Evolutionary conservation across 2,797 vertebrate species (phyloP).

Genomic region (Pygocentrus nattereri): DNA sequence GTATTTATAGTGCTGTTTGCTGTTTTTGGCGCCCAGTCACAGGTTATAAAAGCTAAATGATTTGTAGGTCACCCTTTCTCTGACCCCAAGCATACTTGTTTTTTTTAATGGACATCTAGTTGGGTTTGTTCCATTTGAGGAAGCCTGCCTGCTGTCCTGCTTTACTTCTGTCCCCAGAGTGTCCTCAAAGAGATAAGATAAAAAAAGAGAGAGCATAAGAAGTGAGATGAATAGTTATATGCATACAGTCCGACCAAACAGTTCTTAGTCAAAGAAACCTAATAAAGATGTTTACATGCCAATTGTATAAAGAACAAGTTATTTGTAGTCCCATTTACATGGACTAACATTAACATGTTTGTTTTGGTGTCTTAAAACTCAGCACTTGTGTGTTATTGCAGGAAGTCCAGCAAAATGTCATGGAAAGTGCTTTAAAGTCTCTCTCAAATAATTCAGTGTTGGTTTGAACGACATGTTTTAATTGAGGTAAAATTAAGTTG

Average conservation of each 20-base stretch:
- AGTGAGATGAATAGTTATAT: not conserved
- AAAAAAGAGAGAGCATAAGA: not conserved
- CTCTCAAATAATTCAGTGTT: not conserved
- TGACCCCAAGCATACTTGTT: not conserved
- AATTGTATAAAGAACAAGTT: not conserved
- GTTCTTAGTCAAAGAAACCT: not conserved
- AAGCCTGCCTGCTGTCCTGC: not conserved
- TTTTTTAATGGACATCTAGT: too few species aligned
- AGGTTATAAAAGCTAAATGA: slow-evolving; percentile 9
- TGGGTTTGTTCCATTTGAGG: not conserved
- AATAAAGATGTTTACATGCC: not conserved
- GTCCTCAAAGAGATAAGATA: too few species aligned
- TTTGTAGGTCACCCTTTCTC: not conserved
- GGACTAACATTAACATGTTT: too few species aligned
- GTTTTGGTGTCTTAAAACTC: not conserved
- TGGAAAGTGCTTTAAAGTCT: too few species aligned
- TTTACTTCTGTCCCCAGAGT: not conserved
- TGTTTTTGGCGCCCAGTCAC: not conserved
- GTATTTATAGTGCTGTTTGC: not conserved
- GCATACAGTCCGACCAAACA: not conserved
- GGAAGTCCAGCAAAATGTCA: not conserved
- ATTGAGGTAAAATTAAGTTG: too few species aligned
- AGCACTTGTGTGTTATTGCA: not conserved
- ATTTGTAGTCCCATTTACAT: not conserved
- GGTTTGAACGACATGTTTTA: too few species aligned